Evolutionary conservation across 2,888 invertebrate species (phyloP), one percentile per base, ranked within the genome.

Genomic region (Leptopilina myrica): DNA sequence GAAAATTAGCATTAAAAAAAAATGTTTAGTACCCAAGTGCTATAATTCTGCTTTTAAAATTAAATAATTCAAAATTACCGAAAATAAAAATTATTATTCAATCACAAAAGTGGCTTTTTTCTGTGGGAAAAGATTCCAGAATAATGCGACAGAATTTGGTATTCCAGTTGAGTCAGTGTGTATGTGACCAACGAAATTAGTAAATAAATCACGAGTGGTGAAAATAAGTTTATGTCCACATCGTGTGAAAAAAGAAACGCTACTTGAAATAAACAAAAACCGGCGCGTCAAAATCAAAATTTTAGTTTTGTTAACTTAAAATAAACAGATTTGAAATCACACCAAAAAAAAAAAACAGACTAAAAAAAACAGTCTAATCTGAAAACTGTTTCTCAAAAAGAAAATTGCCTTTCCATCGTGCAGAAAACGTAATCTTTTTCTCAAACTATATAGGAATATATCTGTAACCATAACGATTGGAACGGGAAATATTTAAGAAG

Each of bases 111-210:
- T 14, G n/a, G 56, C 12, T 69, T 53, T 33, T 33, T 40, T 11
- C 56, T 33, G 73, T 73, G 73, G 56, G 73, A 73, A 73, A 73
- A 73, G 56, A 73, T 59, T 56, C 9, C 56, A 43, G 33, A 73
- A 73, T 56, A 33, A 56, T 73, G 20, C 20, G 26, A 73, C 33
- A 73, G 26, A 73, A 73, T 56, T 73, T 56, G 26, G 56, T 73
- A 73, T 73, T 73, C 73, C 26, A 9, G 14, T 73, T 56, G 56
- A 56, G 56, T 56, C 33, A 26, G 33, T 56, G 73, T n/a, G 56
- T 56, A 56, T 73, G 33, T 73, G 56, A 53, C 26, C 56, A 73
- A 73, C 56, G 2, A 62, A 62, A 62, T 20, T 59, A 59, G 8
- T 56, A 56, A 40, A 53, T 73, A 56, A 73, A 56, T n/a, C 26